Evolutionary conservation across 2,797 vertebrate genomes (phyloP), one percentile per base, ranked within the genome.

Genomic region (Centropyge bicolor): DNA sequence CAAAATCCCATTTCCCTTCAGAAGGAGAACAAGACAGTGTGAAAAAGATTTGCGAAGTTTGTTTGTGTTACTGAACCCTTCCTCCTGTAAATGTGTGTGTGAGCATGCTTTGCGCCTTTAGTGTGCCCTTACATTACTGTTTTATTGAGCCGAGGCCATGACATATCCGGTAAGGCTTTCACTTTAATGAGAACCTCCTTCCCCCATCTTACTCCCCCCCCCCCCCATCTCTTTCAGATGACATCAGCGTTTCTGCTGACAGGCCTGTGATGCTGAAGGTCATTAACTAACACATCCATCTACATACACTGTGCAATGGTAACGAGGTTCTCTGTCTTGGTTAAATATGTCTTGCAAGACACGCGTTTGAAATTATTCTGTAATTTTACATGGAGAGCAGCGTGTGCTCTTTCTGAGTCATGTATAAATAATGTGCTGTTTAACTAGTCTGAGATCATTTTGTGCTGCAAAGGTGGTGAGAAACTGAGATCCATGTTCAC

Each of bases 241-340:
- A 89, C 72, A 76, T 84, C 85, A 86, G 57, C 64, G n/a, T 61
- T 68, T 59, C 45, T 57, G 46, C 78, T 75, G 69, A 70, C 24
- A 43, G 13, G 35, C 43, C 59, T 54, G 54, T 20, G 43, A 17
- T 40, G 31, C 46, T 81, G 59, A 77, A 89, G 85, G 87, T 83
- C 80, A 69, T 70, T 65, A 60, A 51, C 46, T 24, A 66, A 66
- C 61, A 48, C 70, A 43, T 62, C 31, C 3, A 73, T 82, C 62
- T 77, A 3, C 60, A 48, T 51, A 20, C 31, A 60, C 41, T 66
- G 19, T 60, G 12, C 59, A 40, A 31, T 35, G 24, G 11, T 73
- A 54, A 80, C 52, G 60, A 67, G 63, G 46, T 65, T 70, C 51
- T 48, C 73, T 24, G 22, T 68, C 27, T 38, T 54, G 11, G 35